These are phyloP conservation scores for Thecocarcelia acutangulata DNA, from an alignment of 2,888 invertebrate genomes.

Conservation along the genomic window DNA sequence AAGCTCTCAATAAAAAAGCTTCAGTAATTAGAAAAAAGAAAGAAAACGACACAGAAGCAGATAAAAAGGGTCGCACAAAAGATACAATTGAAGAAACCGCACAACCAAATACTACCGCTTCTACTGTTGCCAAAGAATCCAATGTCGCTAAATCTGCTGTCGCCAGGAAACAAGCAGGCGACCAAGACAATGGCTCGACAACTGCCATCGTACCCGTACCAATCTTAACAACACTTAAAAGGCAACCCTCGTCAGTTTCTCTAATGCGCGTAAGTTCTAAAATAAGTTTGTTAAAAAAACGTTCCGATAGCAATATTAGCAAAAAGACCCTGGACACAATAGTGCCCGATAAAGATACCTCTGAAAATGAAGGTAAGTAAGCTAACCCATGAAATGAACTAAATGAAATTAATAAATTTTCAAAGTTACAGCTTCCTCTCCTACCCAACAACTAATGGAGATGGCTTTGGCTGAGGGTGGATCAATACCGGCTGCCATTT, in stretches of 20 bases:
- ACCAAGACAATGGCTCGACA: conserved; percentile 22
- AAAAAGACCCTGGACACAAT: conserved; percentile 72
- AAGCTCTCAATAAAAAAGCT: conserved; percentile 46
- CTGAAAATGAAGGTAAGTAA: conserved; percentile 71
- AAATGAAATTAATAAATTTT: background rate
- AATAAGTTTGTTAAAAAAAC: conserved; percentile 77
- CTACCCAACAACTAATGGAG: conserved; percentile 82
- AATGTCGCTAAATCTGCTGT: conserved; percentile 28
- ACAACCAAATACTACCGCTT: background rate
- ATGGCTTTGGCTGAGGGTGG: conserved; percentile 53
- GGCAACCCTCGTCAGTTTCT: conserved; percentile 76
- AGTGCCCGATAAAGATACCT: conserved; percentile 69
- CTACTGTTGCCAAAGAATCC: conserved; percentile 15
- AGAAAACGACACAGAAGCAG: conserved; percentile 11
- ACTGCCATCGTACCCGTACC: conserved; percentile 62
- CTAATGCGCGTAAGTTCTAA: conserved; percentile 78
- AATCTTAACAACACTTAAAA: conserved; percentile 68
- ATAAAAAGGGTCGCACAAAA: conserved; percentile 18
- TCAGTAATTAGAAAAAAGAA: conserved; percentile 16
- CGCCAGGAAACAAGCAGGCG: conserved; percentile 14
- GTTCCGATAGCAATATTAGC: conserved; percentile 77
- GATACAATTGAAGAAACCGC: background rate
- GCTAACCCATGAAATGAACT: background rate
- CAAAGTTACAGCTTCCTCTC: conserved; percentile 72
- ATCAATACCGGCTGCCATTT: conserved; percentile 71